phyloP scores from a whole-genome alignment of 1,140 invertebrate species.

The Alviniconcha marisindica region DNA sequence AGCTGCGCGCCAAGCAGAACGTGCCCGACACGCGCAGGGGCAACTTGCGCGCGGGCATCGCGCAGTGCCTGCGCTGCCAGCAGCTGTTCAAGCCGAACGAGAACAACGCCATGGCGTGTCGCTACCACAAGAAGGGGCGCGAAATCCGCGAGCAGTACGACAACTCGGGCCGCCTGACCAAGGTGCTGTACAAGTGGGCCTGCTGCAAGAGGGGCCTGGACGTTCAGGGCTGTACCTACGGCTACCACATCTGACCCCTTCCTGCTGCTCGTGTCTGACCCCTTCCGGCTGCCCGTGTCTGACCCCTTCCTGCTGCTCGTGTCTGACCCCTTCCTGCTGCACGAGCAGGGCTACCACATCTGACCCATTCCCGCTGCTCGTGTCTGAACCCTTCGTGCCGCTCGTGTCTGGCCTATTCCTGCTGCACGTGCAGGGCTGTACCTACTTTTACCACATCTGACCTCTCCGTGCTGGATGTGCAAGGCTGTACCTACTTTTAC shows the following conservation, averaged over 20 bases:
- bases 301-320: too few relatives aligned
- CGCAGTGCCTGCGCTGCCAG: constrained; percentile 70
- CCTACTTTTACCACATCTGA: too few relatives aligned
- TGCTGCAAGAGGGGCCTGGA: constrained; percentile 64
- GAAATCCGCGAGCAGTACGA: constrained; percentile 63
- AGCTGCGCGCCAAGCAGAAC: constrained; percentile 45
- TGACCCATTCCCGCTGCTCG: too few relatives aligned
- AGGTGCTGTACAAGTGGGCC: constrained; percentile 64
- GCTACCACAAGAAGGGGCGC: constrained; percentile 63
- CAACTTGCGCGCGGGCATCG: constrained; percentile 76
- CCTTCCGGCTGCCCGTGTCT: too few relatives aligned
- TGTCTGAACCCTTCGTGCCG: too few relatives aligned
- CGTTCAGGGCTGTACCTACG: constrained; percentile 55
- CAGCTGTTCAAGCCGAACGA: constrained; percentile 60
- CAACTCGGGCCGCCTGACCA: constrained; percentile 54
- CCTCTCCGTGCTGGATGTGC: too few relatives aligned
- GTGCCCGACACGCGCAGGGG: neutral
- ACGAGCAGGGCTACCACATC: too few relatives aligned
- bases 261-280: too few relatives aligned
- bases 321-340: too few relatives aligned
- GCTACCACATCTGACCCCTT: constrained; percentile 59
- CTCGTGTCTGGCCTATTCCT: too few relatives aligned
- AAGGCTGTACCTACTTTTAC: too few relatives aligned
- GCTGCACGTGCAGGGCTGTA: too few relatives aligned
- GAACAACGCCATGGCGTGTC: constrained; percentile 61